Evolutionary conservation across 2,888 invertebrate genomes (phyloP).

Genomic region (Cyclophora punctaria): DNA sequence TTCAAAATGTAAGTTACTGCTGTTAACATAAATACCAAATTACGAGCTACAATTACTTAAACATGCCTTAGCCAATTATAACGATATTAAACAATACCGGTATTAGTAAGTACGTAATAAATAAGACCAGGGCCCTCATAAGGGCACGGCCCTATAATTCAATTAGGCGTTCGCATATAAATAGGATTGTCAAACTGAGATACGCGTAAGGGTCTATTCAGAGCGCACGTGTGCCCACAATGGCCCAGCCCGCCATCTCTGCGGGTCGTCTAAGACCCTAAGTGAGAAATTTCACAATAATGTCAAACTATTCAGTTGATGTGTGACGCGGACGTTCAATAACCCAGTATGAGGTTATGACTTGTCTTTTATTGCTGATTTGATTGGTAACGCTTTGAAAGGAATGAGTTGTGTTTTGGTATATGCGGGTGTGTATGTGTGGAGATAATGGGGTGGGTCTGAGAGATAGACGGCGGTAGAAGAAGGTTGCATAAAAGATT

Average conservation of each 20-base stretch:
- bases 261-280: conserved; percentile 54
- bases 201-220: conserved; percentile 56
- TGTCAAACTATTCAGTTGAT: conserved; percentile 60
- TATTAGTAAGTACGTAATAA: conserved; percentile 30
- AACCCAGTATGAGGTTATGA: conserved; percentile 57
- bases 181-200: conserved; percentile 57
- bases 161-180: conserved; percentile 60
- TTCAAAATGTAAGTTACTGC: too few species aligned
- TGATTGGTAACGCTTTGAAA: conserved; percentile 47
- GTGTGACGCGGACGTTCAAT: conserved; percentile 57
- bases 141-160: conserved; percentile 55
- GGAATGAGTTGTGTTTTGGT: conserved; percentile 23
- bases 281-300: conserved; percentile 66
- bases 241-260: conserved; percentile 51
- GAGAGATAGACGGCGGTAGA: too few species aligned
- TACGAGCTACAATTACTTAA: too few species aligned
- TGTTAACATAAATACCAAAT: too few species aligned
- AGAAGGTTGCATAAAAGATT: too few species aligned
- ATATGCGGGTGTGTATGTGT: conserved; percentile 26
- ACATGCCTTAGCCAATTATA: too few species aligned
- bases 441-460: too few species aligned
- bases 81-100: conserved; percentile 10
- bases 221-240: conserved; percentile 65
- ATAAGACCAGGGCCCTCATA: conserved; percentile 47
- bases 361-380: conserved; percentile 37